Conservation (phyloP, 2,888 invertebrate species). For the Ormyrus thymus region DNA sequence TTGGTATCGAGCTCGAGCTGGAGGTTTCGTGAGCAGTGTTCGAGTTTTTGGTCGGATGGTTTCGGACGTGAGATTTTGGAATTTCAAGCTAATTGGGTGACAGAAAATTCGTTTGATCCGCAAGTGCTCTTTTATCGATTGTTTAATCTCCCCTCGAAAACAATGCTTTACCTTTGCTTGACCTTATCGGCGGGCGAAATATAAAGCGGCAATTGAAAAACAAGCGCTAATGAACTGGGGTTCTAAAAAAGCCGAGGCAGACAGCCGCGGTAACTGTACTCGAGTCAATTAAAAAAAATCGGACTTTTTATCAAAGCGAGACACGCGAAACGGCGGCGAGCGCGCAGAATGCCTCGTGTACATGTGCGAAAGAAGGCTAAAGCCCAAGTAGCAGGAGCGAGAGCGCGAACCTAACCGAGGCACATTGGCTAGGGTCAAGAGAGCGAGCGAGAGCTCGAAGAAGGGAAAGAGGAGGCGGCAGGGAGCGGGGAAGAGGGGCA, state of each 20-base stretch:
- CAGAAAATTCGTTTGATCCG: background rate
- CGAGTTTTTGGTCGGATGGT: too few species aligned
- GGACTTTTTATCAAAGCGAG: constrained; percentile 37
- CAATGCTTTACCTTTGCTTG: too few species aligned
- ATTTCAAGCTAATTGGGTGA: too few species aligned
- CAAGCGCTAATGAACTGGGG: background rate
- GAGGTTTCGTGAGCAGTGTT: too few species aligned
- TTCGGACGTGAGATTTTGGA: too few species aligned
- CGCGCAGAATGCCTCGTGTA: constrained; percentile 29
- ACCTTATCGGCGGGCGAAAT: too few species aligned
- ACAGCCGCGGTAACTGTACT: too few species aligned
- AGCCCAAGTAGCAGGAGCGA: background rate
- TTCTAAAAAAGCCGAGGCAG: constrained; percentile 37
- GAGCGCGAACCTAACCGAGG: background rate
- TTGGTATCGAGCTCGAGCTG: too few species aligned
- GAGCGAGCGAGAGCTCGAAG: constrained; percentile 26
- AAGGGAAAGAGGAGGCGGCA: constrained; percentile 52
- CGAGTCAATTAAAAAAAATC: constrained; percentile 20
- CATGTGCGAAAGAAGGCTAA: constrained; percentile 28
- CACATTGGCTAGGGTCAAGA: constrained; percentile 36
- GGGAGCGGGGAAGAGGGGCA: constrained; percentile 51
- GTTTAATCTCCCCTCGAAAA: too few species aligned
- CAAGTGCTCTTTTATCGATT: background rate
- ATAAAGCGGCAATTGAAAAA: background rate
- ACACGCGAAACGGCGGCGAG: constrained; percentile 5